These are phyloP conservation scores for Synergus laeviventris DNA, from an alignment of 2,888 invertebrate species.

Conservation along the genomic window DNA sequence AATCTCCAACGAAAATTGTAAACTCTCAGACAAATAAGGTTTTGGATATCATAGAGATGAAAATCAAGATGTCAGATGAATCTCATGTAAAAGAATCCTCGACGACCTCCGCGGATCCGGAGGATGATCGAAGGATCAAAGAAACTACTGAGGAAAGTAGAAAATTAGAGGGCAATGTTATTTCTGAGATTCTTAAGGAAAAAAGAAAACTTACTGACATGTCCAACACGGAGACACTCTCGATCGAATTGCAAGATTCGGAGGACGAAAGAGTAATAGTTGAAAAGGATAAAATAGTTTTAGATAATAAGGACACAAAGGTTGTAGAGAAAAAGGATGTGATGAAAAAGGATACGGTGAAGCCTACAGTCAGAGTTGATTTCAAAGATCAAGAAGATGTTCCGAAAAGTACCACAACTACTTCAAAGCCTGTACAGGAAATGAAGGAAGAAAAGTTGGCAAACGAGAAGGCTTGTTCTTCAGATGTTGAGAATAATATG, in stretches of 20 bases:
- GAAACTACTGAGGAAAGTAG: constrained; percentile 1
- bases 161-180: not conserved
- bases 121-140: constrained; percentile 45
- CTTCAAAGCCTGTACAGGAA: not conserved
- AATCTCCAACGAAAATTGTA: not conserved
- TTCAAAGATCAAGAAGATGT: not conserved
- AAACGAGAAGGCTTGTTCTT: constrained; percentile 22
- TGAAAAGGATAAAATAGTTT: not conserved
- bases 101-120: constrained; percentile 42
- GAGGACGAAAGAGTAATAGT: constrained; percentile 38
- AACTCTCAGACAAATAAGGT: constrained; percentile 62
- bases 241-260: constrained; percentile 40
- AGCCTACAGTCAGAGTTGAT: constrained; percentile 9
- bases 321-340: not conserved
- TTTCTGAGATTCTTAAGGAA: not conserved
- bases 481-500: constrained; percentile 32
- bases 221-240: constrained; percentile 18
- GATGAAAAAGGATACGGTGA: not conserved
- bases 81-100: constrained; percentile 33
- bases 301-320: not conserved
- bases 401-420: not conserved
- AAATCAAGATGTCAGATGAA: constrained; percentile 56
- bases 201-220: constrained; percentile 24
- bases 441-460: not conserved
- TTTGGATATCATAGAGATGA: constrained; percentile 69